Base-by-base conservation (phyloP, 1,140 invertebrate genomes). In the Drosophila triauraria region DNA sequence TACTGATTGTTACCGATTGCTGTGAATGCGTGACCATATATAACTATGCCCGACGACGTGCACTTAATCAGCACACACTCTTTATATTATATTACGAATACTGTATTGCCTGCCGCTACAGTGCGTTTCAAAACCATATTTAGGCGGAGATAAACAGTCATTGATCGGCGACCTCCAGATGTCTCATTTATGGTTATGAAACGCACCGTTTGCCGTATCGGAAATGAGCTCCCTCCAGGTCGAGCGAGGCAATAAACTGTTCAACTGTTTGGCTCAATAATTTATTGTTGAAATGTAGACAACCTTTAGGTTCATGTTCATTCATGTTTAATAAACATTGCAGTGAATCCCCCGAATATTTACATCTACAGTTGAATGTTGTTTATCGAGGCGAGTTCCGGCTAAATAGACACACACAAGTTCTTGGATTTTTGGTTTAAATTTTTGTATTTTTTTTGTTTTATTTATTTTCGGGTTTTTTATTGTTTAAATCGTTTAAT, bases 401-500 rank as follows among this genome's bases (percentile, higher is more conserved):
- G 61, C 58, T 44, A 57, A 47, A 60, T 77, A 81, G 65, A 83
- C 67, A 67, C 63, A 67, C 75, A 74, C 82, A 63, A 70, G 48
- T 58, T 61, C 15, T 40, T 30, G 15, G 63, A 44, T 56, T 40
- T 40, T 91, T 64, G 74, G 68, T 90, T 90, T 77, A 87, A 91
- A 61, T 90, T 88, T 90, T 88, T 88, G 79, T 76, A 76, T 75
- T 78, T 79, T 82, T 82, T 74, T 72, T 70, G 68, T 72, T 74
- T 84, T 85, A 50, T 87, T 76, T 87, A 88, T 83, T 83, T 83
- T 87, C 71, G 75, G 77, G 64, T 69, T 56, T 87, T 88, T 87
- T 87, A 87, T 87, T 87, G 83, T 87, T 87, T 87, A 87, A 87
- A 87, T 91, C 88, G 84, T 85, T 81, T 80, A 74, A 79, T 79